These are phyloP conservation scores for Luperina nickerlii DNA, from an alignment of 2,888 invertebrate species.

Conservation along the genomic window DNA sequence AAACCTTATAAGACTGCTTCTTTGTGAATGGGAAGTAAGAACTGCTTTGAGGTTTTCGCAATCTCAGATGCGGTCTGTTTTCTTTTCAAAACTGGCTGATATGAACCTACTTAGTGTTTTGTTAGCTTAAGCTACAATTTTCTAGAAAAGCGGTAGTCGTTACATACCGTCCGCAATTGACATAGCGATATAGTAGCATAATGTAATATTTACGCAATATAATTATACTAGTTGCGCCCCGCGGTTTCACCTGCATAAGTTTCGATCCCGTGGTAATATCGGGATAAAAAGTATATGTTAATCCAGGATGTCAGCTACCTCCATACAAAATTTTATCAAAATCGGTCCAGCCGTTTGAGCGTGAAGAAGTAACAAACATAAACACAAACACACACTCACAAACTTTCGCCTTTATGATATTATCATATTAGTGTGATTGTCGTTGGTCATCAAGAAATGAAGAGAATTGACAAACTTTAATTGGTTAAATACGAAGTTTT, in stretches of 20 bases:
- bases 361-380: too few species aligned
- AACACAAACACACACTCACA: too few species aligned
- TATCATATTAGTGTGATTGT: not conserved
- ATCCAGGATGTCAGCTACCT: too few species aligned
- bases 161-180: not conserved
- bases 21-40: constrained; percentile 10
- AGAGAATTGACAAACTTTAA: not conserved
- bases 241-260: too few species aligned
- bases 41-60: constrained; percentile 28
- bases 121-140: not conserved
- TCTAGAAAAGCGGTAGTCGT: not conserved
- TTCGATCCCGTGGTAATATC: too few species aligned
- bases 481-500: not conserved
- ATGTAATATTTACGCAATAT: not conserved
- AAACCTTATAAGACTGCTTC: constrained; percentile 1
- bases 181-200: not conserved
- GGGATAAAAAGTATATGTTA: too few species aligned
- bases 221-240: too few species aligned
- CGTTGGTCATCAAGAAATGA: not conserved
- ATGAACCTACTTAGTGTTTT: not conserved
- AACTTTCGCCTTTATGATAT: too few species aligned
- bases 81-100: constrained; percentile 1
- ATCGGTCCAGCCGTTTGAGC: too few species aligned
- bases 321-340: too few species aligned
- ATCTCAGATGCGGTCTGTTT: constrained; percentile 7